These are phyloP conservation scores for Cheirogaleus major DNA, from an alignment of 2,797 vertebrate genomes.

Conservation along the genomic window DNA sequence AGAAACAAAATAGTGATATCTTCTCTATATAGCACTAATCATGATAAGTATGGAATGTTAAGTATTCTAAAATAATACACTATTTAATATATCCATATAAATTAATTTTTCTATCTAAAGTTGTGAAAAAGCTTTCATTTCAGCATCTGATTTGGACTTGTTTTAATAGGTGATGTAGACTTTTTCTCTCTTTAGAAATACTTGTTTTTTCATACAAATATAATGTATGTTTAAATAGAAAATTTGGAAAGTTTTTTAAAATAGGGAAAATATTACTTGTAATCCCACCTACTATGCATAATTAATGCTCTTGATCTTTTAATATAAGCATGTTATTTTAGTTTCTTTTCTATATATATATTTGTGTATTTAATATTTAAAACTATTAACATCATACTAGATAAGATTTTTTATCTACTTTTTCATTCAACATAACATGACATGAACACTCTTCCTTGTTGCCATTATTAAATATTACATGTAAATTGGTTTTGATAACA, in stretches of 20 bases:
- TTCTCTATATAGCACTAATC: background rate
- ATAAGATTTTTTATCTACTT: background rate
- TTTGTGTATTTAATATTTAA: background rate
- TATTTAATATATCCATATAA: background rate
- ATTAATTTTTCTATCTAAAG: background rate
- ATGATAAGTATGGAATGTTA: background rate
- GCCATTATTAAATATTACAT: constrained; percentile 1
- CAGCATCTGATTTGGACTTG: background rate
- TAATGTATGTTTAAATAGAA: background rate
- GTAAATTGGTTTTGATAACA: background rate
- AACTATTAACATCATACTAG: background rate
- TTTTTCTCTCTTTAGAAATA: constrained; percentile 44
- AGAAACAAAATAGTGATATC: background rate
- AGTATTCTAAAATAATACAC: background rate
- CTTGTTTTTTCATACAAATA: background rate
- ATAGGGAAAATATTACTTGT: background rate
- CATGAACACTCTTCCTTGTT: background rate
- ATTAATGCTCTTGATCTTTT: background rate
- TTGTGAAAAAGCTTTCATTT: constrained; percentile 17
- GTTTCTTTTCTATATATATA: background rate
- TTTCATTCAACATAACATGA: background rate
- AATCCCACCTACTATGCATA: background rate
- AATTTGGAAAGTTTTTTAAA: background rate
- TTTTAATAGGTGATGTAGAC: background rate
- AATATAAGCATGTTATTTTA: background rate